Evolutionary conservation across 2,797 vertebrate genomes (phyloP), one percentile per base, ranked within the genome.

Genomic region (Acropternis orthonyx): DNA sequence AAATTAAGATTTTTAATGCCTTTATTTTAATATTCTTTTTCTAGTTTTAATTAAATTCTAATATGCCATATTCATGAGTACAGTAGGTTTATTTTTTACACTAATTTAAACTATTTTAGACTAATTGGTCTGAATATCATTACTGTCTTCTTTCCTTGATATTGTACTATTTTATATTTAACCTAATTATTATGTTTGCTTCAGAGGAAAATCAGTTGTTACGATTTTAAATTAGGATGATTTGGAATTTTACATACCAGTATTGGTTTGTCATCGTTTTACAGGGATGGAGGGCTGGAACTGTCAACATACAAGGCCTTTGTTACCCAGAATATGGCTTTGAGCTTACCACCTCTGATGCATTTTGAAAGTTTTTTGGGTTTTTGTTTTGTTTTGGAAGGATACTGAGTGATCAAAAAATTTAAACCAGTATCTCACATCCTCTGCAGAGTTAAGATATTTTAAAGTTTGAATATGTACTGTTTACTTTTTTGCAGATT

Each of bases 401-500:
- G 34, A 55, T 82, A 36, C 7, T 9, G 14, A 22, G 20, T 76
- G 58, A 32, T 54, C 14, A 46, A 34, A 75, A 61, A 54, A 92
- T 52, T 20, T 23, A 48, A 69, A 48, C 23, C 15, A 21, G 6
- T 74, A 24, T 52, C 6, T 72, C 2, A 0, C 49, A 12, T 55
- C 21, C 67, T 83, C 30, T 68, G 34, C 30, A 28, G 23, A 69
- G 9, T 65, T 80, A n/a, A 90, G 89, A 18, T 85, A 37, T 61
- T 85, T 73, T 69, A 36, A 22, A 80, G 10, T 26, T 58, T 88
- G 37, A 81, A 36, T 56, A n/a, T 20, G 3, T 48, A 3, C 36
- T 61, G 66, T 32, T 80, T 72, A 21, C 88, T 92, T 36, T 39
- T 90, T 62, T 92, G n/a, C 96, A 98, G 98, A 85, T 95, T 43